These are phyloP conservation scores for Sepioteuthis lessoniana DNA, from an alignment of 2,888 invertebrate species.

Conservation along the genomic window DNA sequence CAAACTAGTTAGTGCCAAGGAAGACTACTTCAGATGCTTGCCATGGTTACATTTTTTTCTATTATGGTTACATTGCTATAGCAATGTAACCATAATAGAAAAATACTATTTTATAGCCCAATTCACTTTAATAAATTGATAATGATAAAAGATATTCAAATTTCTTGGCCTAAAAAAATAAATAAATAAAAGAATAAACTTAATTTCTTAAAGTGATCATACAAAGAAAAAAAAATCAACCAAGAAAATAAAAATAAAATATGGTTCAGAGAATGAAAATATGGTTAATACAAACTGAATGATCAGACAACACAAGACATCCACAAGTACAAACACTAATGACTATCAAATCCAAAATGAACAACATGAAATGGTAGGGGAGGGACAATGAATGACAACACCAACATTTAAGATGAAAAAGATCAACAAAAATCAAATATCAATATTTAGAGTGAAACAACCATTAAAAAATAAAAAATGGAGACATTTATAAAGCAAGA, in stretches of 20 bases:
- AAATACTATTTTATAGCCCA: not conserved
- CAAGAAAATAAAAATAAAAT: not conserved
- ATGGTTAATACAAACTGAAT: not conserved
- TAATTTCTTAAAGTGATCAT: not conserved
- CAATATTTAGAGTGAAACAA: not conserved
- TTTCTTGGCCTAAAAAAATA: no score
- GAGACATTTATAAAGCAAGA: not conserved
- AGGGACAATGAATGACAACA: not conserved
- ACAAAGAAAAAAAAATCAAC: not conserved
- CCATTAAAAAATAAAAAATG: no score
- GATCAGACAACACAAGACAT: not conserved
- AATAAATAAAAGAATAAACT: not conserved
- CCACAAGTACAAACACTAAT: not conserved
- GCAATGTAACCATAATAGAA: not conserved
- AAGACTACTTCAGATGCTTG: not conserved
- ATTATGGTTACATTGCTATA: no score
- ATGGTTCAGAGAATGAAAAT: not conserved
- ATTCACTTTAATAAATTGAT: no score
- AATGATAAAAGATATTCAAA: no score
- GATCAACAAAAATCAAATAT: not conserved
- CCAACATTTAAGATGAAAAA: not conserved
- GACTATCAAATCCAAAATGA: not conserved
- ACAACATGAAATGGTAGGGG: not conserved
- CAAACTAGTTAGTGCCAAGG: not conserved
- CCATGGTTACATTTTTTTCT: no score